These are phyloP conservation scores for Sarcophaga carnaria DNA, from an alignment of 2,888 invertebrate genomes.

Conservation along the genomic window DNA sequence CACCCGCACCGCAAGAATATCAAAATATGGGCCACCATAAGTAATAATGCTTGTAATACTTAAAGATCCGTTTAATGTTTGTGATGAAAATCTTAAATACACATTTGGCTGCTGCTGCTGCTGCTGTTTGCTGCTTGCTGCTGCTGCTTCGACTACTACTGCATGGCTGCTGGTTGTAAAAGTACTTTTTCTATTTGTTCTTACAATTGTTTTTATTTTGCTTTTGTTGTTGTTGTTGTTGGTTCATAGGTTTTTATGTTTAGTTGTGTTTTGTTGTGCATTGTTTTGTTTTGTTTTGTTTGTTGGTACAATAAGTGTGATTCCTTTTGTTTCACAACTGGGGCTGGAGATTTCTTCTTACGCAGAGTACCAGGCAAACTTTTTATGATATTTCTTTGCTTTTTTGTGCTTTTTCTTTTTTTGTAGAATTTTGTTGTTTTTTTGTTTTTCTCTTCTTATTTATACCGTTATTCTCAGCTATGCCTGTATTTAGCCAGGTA, in stretches of 20 bases:
- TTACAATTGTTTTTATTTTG: background rate
- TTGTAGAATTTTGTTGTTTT: background rate
- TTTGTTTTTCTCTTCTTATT: background rate
- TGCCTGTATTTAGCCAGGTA: slow-evolving; percentile 41
- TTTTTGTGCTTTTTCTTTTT: slow-evolving; percentile 12
- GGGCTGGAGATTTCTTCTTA: too few species aligned
- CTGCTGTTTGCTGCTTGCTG: background rate
- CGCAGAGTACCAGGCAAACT: too few species aligned
- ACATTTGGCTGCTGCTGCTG: slow-evolving; percentile 8
- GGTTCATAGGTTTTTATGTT: background rate
- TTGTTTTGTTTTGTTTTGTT: background rate
- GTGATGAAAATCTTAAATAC: slow-evolving; percentile 44
- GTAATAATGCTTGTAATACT: slow-evolving; percentile 35
- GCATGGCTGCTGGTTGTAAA: background rate
- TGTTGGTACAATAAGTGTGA: background rate
- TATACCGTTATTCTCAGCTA: too few species aligned
- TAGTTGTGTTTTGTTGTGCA: background rate
- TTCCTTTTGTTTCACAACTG: too few species aligned
- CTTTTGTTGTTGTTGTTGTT: background rate
- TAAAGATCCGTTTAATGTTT: slow-evolving; percentile 19
- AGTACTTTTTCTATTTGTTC: background rate
- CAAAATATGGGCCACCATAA: slow-evolving; percentile 48
- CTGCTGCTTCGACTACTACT: too few species aligned
- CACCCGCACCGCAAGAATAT: background rate
- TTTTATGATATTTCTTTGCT: background rate